Conservation (phyloP, 2,888 invertebrate species). For the Taenaris catops region DNA sequence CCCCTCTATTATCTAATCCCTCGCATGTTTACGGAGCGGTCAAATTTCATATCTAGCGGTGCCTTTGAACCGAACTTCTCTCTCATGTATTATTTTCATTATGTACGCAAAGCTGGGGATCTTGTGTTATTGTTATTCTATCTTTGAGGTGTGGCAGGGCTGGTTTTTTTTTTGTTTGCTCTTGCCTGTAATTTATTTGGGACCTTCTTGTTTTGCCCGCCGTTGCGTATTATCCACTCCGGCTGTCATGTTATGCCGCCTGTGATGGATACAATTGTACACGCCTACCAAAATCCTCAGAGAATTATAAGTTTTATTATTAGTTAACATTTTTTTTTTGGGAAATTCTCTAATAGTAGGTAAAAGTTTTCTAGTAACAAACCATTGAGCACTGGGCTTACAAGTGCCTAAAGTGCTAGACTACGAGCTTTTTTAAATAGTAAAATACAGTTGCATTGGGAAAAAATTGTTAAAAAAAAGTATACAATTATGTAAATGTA, state of each 20-base stretch:
- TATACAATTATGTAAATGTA: no score
- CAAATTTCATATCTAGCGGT: constrained; percentile 44
- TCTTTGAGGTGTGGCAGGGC: constrained; percentile 55
- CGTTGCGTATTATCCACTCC: constrained; percentile 45
- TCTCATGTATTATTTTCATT: constrained; percentile 49
- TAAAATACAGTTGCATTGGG: no score
- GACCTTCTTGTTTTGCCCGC: constrained; percentile 44
- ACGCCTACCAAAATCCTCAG: constrained; percentile 34
- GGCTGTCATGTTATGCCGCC: constrained; percentile 42
- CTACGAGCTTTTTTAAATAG: no score
- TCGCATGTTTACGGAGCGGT: constrained; percentile 40
- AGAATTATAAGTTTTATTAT: constrained; percentile 9
- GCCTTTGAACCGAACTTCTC: constrained; percentile 26
- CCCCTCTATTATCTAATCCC: constrained; percentile 35
- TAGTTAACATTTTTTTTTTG: no score
- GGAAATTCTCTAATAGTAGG: no score
- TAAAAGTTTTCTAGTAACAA: no score
- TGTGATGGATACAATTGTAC: constrained; percentile 39
- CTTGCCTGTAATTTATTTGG: constrained; percentile 50
- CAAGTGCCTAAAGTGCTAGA: no score
- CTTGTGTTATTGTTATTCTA: constrained; percentile 64
- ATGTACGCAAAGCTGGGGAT: constrained; percentile 38
- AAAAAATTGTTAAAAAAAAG: no score
- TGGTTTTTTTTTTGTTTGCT: constrained; percentile 53
- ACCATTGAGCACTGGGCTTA: no score